A percentile compares a stretch with the other conserved stretches of the same genome.
phyloP scores from a whole-genome alignment of 2,797 vertebrate genomes.

The Octomys mimax region DNA sequence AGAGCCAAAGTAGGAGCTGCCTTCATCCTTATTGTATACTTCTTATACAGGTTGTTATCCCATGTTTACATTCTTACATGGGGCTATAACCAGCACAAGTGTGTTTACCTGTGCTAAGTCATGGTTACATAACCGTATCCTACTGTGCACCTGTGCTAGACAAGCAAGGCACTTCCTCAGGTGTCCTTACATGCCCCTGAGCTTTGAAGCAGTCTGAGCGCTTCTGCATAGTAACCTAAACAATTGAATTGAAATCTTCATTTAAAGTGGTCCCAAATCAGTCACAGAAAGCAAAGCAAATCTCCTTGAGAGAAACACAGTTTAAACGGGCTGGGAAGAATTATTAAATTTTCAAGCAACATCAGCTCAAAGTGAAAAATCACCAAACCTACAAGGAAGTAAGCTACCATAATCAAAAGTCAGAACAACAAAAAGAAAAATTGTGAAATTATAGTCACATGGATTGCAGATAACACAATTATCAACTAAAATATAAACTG shows the following conservation, averaged over 20 bases:
- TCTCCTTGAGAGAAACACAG: slow-evolving; percentile 1
- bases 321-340: slow-evolving; percentile 41
- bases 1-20: too few relatives aligned
- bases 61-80: too few relatives aligned
- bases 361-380: slow-evolving; percentile 52
- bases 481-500: background rate
- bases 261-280: slow-evolving; percentile 31
- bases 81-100: too few relatives aligned
- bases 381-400: background rate
- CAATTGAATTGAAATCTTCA: slow-evolving; percentile 40
- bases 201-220: too few relatives aligned
- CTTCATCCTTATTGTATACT: too few relatives aligned
- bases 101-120: too few relatives aligned
- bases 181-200: too few relatives aligned
- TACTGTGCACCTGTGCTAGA: too few relatives aligned
- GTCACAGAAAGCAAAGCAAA: slow-evolving; percentile 52
- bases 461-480: background rate
- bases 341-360: slow-evolving; percentile 43
- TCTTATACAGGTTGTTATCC: too few relatives aligned
- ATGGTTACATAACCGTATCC: too few relatives aligned
- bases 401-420: background rate
- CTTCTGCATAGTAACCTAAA: background rate
- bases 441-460: background rate
- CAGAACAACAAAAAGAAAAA: background rate
- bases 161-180: too few relatives aligned